Evolutionary conservation across 2,888 invertebrate genomes (phyloP).

Genomic region (Dioctria linearis): DNA sequence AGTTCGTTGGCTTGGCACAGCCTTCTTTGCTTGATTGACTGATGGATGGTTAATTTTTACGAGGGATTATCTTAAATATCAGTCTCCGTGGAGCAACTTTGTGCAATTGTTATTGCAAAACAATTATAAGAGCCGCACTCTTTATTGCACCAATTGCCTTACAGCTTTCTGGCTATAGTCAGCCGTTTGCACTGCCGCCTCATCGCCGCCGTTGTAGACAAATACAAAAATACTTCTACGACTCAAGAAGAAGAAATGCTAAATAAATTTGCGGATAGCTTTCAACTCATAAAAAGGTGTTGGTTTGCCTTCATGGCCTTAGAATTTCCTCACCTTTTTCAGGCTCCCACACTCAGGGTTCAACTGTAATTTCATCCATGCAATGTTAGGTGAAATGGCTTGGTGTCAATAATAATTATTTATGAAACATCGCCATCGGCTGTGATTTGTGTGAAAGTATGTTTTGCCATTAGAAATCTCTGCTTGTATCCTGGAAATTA

Average conservation of each 20-base stretch:
- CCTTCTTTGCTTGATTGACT: conserved; percentile 29
- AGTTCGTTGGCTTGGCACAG: conserved; percentile 30
- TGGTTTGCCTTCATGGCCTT: not conserved
- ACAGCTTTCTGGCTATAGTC: conserved; percentile 5
- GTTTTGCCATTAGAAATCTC: conserved; percentile 1
- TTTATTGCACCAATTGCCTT: conserved; percentile 39
- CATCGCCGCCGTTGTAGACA: not conserved
- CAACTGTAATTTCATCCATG: conserved; percentile 29
- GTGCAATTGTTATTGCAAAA: conserved; percentile 49
- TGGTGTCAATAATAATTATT: conserved; percentile 48
- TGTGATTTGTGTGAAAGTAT: not conserved
- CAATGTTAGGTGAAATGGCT: conserved; percentile 19
- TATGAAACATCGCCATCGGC: conserved; percentile 1
- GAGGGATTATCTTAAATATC: conserved; percentile 50
- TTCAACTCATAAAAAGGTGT: conserved; percentile 11
- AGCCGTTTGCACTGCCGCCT: not conserved
- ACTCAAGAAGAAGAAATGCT: too few species aligned
- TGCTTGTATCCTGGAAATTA: conserved; percentile 12
- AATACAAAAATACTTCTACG: conserved; percentile 2
- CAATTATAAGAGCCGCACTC: conserved; percentile 26
- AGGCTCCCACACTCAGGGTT: conserved; percentile 35
- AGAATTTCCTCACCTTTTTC: not conserved
- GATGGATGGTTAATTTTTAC: conserved; percentile 46
- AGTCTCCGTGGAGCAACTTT: conserved; percentile 33
- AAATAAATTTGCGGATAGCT: not conserved